Evolutionary conservation across 2,797 vertebrate species (phyloP), one percentile per base, ranked within the genome.

Genomic region (Threskiornis aethiopicus): DNA sequence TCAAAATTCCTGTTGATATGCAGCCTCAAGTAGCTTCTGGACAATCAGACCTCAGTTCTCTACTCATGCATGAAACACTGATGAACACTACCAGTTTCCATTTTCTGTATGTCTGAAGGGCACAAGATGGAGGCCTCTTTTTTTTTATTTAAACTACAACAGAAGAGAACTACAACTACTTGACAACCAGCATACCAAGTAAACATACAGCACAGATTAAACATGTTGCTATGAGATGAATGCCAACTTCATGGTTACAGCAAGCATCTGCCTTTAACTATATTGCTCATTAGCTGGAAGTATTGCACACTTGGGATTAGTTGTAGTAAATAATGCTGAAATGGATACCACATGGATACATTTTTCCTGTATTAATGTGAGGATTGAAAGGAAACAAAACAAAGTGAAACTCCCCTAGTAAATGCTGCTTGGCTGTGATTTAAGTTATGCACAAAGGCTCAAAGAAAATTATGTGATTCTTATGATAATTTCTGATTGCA

Each of bases 271-370:
- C 47, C 66, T 76, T 94, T 65, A 90, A 89, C 65, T 67, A 20
- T 67, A 82, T 46, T 61, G 66, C 47, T 96, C 55, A 49, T 96
- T 94, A 96, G 47, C 44, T 85, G 37, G 9, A 82, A 89, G 25
- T 18, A 76, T 35, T 79, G 51, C 62, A 61, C 72, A n/a, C 64
- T 78, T 72, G 65, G 80, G 75, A 73, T 83, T 51, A 69, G n/a
- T 75, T 91, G 51, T 42, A 87, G 58, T 83, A 97, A 94, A 89
- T 82, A 95, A 81, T 70, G 58, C 58, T 46, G 51, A 83, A 91
- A 85, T 21, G 14, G 44, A 46, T 61, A 84, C 67, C 70, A 72
- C 49, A 54, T 44, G 52, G 65, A 79, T 75, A 49, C 18, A 14
- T 54, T 89, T 91, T 66, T 54, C 24, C 25, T n/a, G 6, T 49